Evolutionary conservation across 2,113 vertebrate species (phyloP).

Genomic region (Columba livia): DNA sequence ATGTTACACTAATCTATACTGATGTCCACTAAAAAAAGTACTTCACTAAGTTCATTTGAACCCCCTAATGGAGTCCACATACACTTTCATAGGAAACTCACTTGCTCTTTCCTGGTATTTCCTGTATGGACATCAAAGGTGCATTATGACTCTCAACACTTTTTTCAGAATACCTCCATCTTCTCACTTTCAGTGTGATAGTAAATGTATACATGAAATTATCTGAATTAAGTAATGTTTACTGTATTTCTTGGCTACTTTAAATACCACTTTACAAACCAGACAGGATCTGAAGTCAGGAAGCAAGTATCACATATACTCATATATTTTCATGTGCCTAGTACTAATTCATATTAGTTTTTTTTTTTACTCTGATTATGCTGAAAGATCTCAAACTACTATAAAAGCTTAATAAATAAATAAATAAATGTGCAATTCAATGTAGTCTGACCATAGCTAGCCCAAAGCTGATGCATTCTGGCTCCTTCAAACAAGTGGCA

Average conservation of each 20-base stretch:
- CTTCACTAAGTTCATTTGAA: not conserved
- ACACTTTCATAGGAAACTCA: not conserved
- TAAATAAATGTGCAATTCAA: not conserved
- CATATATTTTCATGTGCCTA: not conserved
- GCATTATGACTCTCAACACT: not conserved
- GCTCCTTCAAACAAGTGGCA: not conserved
- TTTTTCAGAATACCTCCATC: not conserved
- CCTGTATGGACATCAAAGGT: not conserved
- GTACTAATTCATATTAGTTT: not conserved
- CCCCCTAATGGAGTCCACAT: not conserved
- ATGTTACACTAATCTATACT: not conserved
- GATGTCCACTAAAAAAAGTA: not conserved
- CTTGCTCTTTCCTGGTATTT: not conserved
- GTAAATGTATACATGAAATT: not conserved
- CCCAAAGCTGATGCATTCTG: not conserved
- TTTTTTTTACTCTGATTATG: not conserved
- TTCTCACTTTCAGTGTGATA: not conserved
- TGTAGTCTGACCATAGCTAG: not conserved
- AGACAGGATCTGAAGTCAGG: not conserved
- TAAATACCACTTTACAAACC: not conserved
- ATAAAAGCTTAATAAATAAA: not conserved
- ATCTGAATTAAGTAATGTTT: not conserved
- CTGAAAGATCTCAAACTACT: not conserved
- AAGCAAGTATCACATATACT: not conserved
- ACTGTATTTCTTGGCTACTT: not conserved